Base-by-base conservation (phyloP, 2,113 vertebrate genomes). In the Smithornis capensis region DNA sequence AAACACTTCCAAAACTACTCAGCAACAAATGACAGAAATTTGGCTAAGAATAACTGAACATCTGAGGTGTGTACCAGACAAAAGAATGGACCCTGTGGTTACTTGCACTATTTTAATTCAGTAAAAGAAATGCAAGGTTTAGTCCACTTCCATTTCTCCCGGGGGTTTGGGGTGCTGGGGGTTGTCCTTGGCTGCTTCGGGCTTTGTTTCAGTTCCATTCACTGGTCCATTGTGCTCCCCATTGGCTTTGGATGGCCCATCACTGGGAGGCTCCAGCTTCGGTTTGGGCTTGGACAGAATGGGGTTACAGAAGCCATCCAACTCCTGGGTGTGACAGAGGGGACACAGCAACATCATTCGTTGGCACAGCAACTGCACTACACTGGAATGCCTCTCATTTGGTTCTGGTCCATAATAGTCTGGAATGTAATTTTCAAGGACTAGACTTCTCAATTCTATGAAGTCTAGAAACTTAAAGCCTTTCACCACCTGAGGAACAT, bases 91-190 rank as follows among this genome's bases (percentile, higher is more conserved):
- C 97, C 97, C 97, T 96, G 89, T 83, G 90, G 96, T 97, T 97
- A 96, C 96, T 97, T 95, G 97, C 95, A 98, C 97, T 97, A 94
- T 95, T 97, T 95, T 94, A 93, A 95, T 92, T 90, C 78, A 62
- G 33, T 64, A 57, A 81, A 94, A 95, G 88, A 96, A 96, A 89
- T 31, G 93, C 70, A 92, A 87, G 92, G 77, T 93, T 98, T 98
- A 99, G 98, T 99, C 98, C 98, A 99, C 98, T 95, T 99, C 99
- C 99, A 99, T 99, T 95, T 99, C 98, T 95, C 98, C 99, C 1
- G 98, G 94, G 59, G 98, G 97, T 93, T 98, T 99, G 60, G 97
- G 93, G 70, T 98, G 98, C 96, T 98, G 98, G 67, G 95, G 97
- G 94, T 90, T 95, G 88, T 98, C 98, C 81, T 97, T 98, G 21